Evolutionary conservation across 2,888 invertebrate genomes (phyloP), one percentile per base, ranked within the genome.

Genomic region (Drosophila heteroneura): DNA sequence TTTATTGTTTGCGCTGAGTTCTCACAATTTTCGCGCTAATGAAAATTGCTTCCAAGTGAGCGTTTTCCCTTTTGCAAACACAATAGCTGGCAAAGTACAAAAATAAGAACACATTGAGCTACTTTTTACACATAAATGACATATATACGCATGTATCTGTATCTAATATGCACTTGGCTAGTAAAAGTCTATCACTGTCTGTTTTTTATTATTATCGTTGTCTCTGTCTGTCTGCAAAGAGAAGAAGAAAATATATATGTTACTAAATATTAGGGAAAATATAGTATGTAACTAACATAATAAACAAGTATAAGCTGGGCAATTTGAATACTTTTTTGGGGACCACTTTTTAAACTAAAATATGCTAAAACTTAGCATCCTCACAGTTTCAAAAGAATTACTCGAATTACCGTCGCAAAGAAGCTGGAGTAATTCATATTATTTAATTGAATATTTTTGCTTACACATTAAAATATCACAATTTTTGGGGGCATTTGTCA

Each of bases 11-110:
- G 47, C 22, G 47, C 47, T 47, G 47, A 26, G 47, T 26, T 47
- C 22, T 47, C 70, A 81, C 76, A 84, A 82, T 86, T 83, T 85
- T 80, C 80, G 33, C 71, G 72, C 77, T 77, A 71, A 80, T 83
- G 77, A 86, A 84, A 85, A 86, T 71, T 82, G 81, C 81, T 83
- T 79, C 72, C 81, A 80, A 83, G 75, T 72, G 74, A 71, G 70
- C 72, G 69, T 52, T 69, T 69, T 74, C 70, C 61, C 61, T 61
- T 47, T 52, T 58, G 69, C 83, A 68, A 77, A 71, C 58, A 76
- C 77, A 64, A 37, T 35, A 41, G 53, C 28, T 56, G 63, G 7
- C 32, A 39, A 44, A 47, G 39, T 30, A 59, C 22, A 76, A 62
- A 64, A 63, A n/a, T 37, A 51, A 37, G 14, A 44, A 53, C 22